Conservation (phyloP, 1,140 invertebrate genomes). For the Ctenoplectra terminalis region DNA sequence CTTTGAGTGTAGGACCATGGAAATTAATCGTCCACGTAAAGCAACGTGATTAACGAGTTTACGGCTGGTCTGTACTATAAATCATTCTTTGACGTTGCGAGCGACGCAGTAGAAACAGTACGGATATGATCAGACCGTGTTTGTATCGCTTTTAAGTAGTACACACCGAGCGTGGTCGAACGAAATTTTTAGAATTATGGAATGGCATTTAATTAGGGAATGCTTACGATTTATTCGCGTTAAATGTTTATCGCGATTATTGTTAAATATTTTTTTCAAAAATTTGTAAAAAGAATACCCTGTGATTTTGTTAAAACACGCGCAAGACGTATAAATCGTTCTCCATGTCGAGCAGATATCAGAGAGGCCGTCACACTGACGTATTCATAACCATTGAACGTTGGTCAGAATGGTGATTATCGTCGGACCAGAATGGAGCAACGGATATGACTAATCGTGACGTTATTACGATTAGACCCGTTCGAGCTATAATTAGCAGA, state of each 20-base stretch:
- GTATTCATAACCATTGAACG: constrained; percentile 49
- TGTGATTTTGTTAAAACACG: too few species aligned
- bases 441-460: constrained; percentile 39
- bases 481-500: constrained; percentile 49
- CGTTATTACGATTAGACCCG: constrained; percentile 46
- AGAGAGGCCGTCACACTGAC: background rate
- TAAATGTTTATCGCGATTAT: background rate
- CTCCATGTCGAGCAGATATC: background rate
- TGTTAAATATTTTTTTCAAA: too few species aligned
- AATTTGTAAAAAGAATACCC: too few species aligned
- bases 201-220: background rate
- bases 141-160: constrained; percentile 29
- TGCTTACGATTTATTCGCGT: too few species aligned
- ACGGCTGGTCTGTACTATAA: background rate
- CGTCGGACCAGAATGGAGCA: constrained; percentile 26
- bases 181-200: background rate
- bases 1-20: constrained; percentile 18
- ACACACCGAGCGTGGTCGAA: constrained; percentile 17
- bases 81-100: constrained; percentile 40
- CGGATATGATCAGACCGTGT: constrained; percentile 8
- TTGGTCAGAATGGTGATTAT: constrained; percentile 30
- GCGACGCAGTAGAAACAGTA: constrained; percentile 4
- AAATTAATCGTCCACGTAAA: constrained; percentile 56
- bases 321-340: constrained; percentile 27
- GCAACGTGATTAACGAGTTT: constrained; percentile 61